Evolutionary conservation across 2,888 invertebrate genomes (phyloP).

Genomic region (Pseudoips prasinana): DNA sequence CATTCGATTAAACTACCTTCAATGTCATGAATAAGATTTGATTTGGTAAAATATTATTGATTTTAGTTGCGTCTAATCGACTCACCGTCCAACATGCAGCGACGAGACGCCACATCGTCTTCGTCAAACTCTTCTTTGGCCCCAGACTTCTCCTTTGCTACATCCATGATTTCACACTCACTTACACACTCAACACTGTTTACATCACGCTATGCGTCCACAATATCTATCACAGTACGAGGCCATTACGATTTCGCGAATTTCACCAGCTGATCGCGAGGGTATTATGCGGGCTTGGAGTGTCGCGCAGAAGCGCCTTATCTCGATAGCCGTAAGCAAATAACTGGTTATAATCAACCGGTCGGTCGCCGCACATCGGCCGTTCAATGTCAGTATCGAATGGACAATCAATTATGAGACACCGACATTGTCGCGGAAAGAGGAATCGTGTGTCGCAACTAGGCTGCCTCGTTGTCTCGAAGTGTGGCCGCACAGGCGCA

Average conservation of each 20-base stretch:
- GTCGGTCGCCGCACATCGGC: conserved; percentile 57
- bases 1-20: conserved; percentile 9
- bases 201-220: conserved; percentile 48
- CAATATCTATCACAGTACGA: conserved; percentile 44
- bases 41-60: no score
- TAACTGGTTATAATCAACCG: conserved; percentile 68
- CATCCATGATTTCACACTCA: conserved; percentile 56
- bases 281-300: conserved; percentile 29
- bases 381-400: conserved; percentile 78
- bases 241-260: conserved; percentile 38
- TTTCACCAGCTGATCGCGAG: conserved; percentile 45
- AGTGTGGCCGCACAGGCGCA: conserved; percentile 59
- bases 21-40: no score
- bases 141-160: conserved; percentile 56
- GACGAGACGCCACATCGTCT: conserved; percentile 64
- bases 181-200: conserved; percentile 44
- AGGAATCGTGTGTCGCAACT: conserved; percentile 66
- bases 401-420: conserved; percentile 79
- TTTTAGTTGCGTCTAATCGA: conserved; percentile 21
- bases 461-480: conserved; percentile 44
- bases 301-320: conserved; percentile 50
- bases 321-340: conserved; percentile 62
- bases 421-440: conserved; percentile 64
- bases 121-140: conserved; percentile 62
- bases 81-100: conserved; percentile 79